Base-by-base conservation (phyloP, 1,140 invertebrate species). In the Drosophila subpulchrella region DNA sequence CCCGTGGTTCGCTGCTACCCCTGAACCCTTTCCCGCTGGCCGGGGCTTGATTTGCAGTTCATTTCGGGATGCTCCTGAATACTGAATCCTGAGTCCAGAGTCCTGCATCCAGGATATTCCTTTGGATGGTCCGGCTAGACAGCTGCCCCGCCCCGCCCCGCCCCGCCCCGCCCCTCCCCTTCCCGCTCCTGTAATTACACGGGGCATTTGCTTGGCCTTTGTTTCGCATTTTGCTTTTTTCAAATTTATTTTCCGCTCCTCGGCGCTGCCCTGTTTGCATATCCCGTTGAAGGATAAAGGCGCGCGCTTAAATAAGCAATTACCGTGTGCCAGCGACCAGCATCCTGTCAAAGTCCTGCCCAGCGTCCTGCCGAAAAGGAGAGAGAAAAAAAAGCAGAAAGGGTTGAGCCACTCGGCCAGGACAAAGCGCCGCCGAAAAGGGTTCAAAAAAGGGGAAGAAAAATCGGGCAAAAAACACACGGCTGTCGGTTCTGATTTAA, bases 261-360 rank as follows among this genome's bases (percentile, higher is more conserved):
- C 41, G 58, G n/a, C 50, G 17, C 47, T 56, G 62, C 56, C 50
- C 38, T 48, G 48, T 76, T 50, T 82, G 70, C 80, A 65, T 51
- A 75, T 66, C 72, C 82, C 82, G 70, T 86, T 62, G 60, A 83
- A 88, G 83, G 84, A 89, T 86, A 81, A 88, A 83, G 65, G 59
- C 60, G 83, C 83, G 83, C 83, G 76, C 84, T 89, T 88, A 88
- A 88, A 88, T 88, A 88, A 89, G 83, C 83, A 88, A 88, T 88
- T 88, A 88, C 83, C 84, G 76, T 86, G 79, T 88, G 51, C 71
- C 72, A 75, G 59, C 71, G 53, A 65, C 72, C 68, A 86, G 82
- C 84, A 88, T 88, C 83, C 83, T 88, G 82, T 53, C 82, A 86
- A 75, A 82, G 82, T 66, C 72, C 82, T 80, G 81, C 76, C 81